Percentiles rank a stretch among this genome's conserved stretches.
Conservation (phyloP, 2,113 vertebrate species). For the Scatophagus argus region DNA sequence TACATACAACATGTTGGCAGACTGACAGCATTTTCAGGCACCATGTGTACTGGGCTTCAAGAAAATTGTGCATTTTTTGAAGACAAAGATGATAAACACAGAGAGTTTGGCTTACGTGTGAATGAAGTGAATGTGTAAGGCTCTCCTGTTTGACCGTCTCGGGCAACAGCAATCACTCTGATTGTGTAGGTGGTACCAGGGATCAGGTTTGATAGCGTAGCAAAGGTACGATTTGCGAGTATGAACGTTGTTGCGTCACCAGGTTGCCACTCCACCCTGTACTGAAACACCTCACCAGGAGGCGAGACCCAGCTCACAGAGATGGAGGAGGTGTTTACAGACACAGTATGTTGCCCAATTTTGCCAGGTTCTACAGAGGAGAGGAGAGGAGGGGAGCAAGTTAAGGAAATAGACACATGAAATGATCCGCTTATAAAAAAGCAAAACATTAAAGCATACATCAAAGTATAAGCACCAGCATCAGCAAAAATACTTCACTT, state of each 20-base stretch:
- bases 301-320: conserved; percentile 35
- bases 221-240: not conserved
- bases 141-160: conserved; percentile 31
- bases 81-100: not conserved
- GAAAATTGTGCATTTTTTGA: not conserved
- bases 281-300: conserved; percentile 23
- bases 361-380: conserved; percentile 26
- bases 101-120: conserved; percentile 27
- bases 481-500: not conserved
- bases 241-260: not conserved
- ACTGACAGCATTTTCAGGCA: not conserved
- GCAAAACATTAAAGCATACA: not conserved
- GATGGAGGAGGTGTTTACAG: conserved; percentile 31
- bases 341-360: not conserved
- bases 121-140: not conserved
- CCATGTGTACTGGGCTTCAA: not conserved
- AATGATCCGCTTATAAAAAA: not conserved
- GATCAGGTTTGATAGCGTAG: conserved; percentile 31
- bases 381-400: not conserved
- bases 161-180: conserved; percentile 19
- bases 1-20: not conserved
- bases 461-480: not conserved
- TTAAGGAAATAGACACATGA: not conserved
- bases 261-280: conserved; percentile 28
- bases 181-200: conserved; percentile 46